Evolutionary conservation across 2,113 vertebrate genomes (phyloP).

Genomic region (Lipophrys pholis): DNA sequence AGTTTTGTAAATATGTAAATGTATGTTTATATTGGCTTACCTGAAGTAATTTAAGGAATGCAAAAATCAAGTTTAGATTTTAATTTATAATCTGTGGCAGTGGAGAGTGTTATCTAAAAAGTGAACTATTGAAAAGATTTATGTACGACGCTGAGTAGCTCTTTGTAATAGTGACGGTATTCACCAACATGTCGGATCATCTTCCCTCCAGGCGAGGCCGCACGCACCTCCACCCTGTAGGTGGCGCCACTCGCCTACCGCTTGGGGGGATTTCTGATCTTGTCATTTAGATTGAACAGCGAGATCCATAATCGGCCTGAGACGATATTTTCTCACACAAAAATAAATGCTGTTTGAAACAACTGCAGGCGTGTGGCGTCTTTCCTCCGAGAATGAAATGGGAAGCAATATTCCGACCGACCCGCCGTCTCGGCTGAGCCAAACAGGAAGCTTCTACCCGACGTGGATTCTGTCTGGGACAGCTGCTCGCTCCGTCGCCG

Average conservation of each 20-base stretch:
- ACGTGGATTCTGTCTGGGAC: no score
- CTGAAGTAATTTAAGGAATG: slow-evolving; percentile 84
- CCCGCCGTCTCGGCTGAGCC: no score
- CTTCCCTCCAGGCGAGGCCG: slow-evolving; percentile 59
- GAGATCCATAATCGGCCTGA: slow-evolving; percentile 73
- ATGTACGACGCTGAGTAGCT: slow-evolving; percentile 75
- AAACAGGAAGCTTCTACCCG: no score
- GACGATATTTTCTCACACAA: slow-evolving; percentile 81
- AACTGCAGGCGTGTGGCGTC: slow-evolving; percentile 20
- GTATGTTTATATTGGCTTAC: slow-evolving; percentile 82
- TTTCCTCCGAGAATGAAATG: no score
- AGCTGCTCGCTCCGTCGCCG: no score
- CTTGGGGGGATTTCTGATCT: slow-evolving; percentile 61
- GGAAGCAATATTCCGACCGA: no score
- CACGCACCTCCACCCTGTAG: slow-evolving; percentile 51
- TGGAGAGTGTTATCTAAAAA: slow-evolving; percentile 82
- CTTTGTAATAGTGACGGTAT: slow-evolving; percentile 77
- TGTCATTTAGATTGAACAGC: slow-evolving; percentile 65
- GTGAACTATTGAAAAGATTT: slow-evolving; percentile 75
- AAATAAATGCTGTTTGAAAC: slow-evolving; percentile 81
- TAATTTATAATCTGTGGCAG: slow-evolving; percentile 84
- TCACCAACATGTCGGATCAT: slow-evolving; percentile 65
- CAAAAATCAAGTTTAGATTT: slow-evolving; percentile 82
- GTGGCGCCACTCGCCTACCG: slow-evolving; percentile 41
- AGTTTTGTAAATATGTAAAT: slow-evolving; percentile 84